These are phyloP conservation scores for Fregata magnificens DNA, from an alignment of 2,113 vertebrate genomes.

Conservation along the genomic window DNA sequence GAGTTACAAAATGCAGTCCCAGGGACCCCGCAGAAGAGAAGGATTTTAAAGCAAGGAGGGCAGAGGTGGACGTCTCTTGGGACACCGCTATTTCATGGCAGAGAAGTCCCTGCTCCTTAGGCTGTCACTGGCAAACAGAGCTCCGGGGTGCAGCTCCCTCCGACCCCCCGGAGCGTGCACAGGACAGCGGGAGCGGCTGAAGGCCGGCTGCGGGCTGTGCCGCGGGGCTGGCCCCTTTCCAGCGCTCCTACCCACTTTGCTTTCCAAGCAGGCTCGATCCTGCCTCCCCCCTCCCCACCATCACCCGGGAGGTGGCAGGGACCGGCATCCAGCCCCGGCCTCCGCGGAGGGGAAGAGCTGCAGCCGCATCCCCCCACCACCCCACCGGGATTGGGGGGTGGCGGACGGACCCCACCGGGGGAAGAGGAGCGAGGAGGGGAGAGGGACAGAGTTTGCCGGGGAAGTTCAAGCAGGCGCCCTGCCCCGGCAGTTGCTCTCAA, in stretches of 20 bases:
- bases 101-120: not conserved
- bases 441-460: not conserved
- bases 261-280: not conserved
- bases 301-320: no score
- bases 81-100: rapidly evolving
- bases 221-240: not conserved
- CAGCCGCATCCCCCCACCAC: rapidly evolving
- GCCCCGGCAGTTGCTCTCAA: not conserved
- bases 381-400: not conserved
- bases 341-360: rapidly evolving
- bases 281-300: rapidly evolving
- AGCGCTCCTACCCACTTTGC: not conserved
- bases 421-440: not conserved
- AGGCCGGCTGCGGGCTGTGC: not conserved
- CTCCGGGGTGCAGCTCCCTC: not conserved
- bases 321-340: not conserved
- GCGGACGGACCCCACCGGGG: not conserved
- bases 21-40: not conserved
- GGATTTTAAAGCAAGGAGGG: not conserved
- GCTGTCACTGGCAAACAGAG: not conserved
- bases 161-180: rapidly evolving
- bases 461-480: not conserved
- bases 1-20: not conserved
- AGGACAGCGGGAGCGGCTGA: not conserved
- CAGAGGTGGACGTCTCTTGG: not conserved